Evolutionary conservation across 2,113 vertebrate genomes (phyloP).

Genomic region (Syngnathus typhle): DNA sequence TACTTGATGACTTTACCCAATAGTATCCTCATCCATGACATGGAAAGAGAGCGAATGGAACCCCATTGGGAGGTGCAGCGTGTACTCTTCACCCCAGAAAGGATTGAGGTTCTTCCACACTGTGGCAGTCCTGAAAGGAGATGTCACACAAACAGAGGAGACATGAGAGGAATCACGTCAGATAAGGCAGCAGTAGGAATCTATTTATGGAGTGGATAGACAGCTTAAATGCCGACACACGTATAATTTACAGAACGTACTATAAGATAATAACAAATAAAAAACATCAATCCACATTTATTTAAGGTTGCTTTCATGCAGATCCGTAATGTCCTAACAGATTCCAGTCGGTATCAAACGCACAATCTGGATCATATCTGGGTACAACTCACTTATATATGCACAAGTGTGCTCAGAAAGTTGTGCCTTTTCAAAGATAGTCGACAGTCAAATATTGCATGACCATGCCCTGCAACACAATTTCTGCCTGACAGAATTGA

Average conservation of each 20-base stretch:
- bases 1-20: conserved; percentile 66
- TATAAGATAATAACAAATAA: neutral
- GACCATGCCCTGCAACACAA: neutral
- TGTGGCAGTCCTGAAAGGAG: conserved; percentile 75
- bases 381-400: no score
- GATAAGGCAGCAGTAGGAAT: neutral
- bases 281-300: neutral
- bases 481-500: neutral
- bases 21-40: conserved; percentile 87
- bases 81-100: conserved; percentile 91
- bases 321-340: neutral
- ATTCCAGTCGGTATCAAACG: neutral
- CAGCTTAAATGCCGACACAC: neutral
- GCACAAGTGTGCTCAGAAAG: neutral
- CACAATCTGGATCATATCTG: neutral
- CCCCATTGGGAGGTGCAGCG: conserved; percentile 77
- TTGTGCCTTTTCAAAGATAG: neutral
- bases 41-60: conserved; percentile 82
- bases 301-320: neutral
- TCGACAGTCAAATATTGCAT: neutral
- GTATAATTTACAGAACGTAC: neutral
- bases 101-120: conserved; percentile 87
- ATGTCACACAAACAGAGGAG: neutral
- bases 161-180: neutral
- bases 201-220: neutral